Conservation (phyloP, 2,113 vertebrate species). For the Catharus fuscescens region DNA sequence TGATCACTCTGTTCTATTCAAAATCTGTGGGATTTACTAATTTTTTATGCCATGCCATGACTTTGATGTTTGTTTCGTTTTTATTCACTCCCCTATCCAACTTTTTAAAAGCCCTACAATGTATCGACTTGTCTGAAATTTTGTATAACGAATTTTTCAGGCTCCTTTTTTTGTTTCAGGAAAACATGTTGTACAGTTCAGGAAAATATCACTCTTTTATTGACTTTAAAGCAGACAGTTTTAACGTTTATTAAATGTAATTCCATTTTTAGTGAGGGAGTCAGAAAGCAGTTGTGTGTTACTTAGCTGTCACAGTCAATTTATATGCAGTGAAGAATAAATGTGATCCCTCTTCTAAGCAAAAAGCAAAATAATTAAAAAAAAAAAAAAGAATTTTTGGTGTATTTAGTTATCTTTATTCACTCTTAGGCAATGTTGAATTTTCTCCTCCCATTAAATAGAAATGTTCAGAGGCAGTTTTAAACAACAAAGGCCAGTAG, state of each 20-base stretch:
- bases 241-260: neutral
- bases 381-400: neutral
- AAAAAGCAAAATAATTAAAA: neutral
- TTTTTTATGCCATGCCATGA: neutral
- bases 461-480: neutral
- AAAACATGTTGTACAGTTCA: neutral
- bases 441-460: neutral
- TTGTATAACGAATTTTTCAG: neutral
- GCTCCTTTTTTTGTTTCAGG: neutral
- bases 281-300: neutral
- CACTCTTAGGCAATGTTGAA: neutral
- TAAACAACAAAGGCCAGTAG: neutral
- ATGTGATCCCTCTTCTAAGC: neutral
- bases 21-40: neutral
- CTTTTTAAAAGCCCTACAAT: neutral
- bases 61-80: neutral
- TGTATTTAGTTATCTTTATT: neutral
- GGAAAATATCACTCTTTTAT: neutral
- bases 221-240: neutral
- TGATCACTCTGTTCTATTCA: neutral
- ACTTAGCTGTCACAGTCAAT: neutral
- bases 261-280: neutral
- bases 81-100: neutral
- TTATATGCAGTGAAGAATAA: neutral
- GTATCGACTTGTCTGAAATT: neutral